Base-by-base conservation (phyloP, 2,113 vertebrate genomes). In the Leptosomus discolor region DNA sequence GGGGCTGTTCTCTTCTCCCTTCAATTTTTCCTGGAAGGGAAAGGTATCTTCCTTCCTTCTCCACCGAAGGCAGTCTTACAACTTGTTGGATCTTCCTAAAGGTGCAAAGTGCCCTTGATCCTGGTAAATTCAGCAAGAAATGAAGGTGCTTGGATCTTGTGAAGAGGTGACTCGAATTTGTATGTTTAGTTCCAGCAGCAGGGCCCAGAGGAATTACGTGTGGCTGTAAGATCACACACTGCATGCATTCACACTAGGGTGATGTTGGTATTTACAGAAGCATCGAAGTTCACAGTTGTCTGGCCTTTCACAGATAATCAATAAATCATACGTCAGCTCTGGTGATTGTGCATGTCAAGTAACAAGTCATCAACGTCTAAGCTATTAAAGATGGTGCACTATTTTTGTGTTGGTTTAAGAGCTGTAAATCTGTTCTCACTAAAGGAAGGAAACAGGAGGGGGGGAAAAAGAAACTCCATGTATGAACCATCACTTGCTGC, bases 221-320 rank as follows among this genome's bases (percentile, higher is more conserved):
- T n/a, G 78, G 10, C 85, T 94, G 90, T 85, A 91, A 85, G 88
- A 90, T 83, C 92, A 77, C 74, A 73, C 48, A 32, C 34, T 24
- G 39, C 57, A 18, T 51, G 54, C 93, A 57, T 78, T 95, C 2
- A 4, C 71, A 57, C 67, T 34, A 46, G 46, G 39, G 32, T 15
- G 76, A 80, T 80, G 75, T 16, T 93, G 88, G 54, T 95, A 92
- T 73, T 90, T 92, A 74, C 90, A 93, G 82, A 73, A 80, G 63
- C 68, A 65, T 54, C 12, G 8, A 88, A 95, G 93, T 94, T 95
- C 58, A 2, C 88, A 88, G 88, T 70, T 90, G 46, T 61, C 65
- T 17, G 7, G 88, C 63, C 79, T 77, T 88, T 94, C 63, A 83
- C 36, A 83, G 95, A 29, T 83, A 83, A 97, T 95, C 97, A 74